A percentile compares a stretch with the other conserved stretches of the same genome.
Evolutionary conservation across 1,140 invertebrate genomes (phyloP).

Genomic region (Myzus persicae): DNA sequence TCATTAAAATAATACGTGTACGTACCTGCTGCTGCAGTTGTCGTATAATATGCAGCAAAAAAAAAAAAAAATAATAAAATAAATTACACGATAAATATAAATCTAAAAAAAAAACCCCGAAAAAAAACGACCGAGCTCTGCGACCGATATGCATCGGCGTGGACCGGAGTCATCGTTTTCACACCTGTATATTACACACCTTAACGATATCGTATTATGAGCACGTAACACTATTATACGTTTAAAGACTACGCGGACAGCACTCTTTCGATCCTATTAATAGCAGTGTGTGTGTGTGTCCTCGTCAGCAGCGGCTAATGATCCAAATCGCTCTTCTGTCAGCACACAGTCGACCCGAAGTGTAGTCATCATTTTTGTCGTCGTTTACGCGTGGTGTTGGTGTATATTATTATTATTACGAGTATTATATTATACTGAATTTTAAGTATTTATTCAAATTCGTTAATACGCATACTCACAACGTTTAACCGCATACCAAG

Average conservation of each 20-base stretch:
- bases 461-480: background rate
- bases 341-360: background rate
- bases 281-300: background rate
- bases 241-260: background rate
- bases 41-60: background rate
- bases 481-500: background rate
- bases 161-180: slow-evolving; percentile 37
- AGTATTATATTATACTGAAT: background rate
- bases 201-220: background rate
- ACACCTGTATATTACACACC: slow-evolving; percentile 6
- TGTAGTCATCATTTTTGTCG: background rate
- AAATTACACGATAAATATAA: background rate
- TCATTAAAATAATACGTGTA: slow-evolving; percentile 18
- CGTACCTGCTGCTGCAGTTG: background rate
- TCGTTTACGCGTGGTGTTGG: background rate
- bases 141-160: slow-evolving; percentile 1
- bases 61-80: too few relatives aligned
- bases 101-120: background rate
- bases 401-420: background rate
- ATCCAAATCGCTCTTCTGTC: slow-evolving; percentile 42
- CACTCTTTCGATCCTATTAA: background rate
- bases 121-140: background rate
- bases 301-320: slow-evolving; percentile 52
- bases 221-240: background rate
- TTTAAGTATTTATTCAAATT: background rate